A percentile compares a stretch with the other conserved stretches of the same genome.
Evolutionary conservation across 2,797 vertebrate genomes (phyloP).

Genomic region (Ctenochaetus hawaiiensis): DNA sequence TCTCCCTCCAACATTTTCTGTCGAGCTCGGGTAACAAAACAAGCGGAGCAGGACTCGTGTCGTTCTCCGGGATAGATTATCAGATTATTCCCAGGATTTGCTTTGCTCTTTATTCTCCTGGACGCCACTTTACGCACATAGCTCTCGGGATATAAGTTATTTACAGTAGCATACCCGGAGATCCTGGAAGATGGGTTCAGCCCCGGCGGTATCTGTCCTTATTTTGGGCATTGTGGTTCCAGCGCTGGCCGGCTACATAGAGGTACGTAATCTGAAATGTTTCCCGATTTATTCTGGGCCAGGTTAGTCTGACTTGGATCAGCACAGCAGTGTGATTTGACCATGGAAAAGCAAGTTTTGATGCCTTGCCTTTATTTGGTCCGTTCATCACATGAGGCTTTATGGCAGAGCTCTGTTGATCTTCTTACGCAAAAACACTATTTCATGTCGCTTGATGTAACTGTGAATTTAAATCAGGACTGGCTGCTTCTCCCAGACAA

Average conservation of each 20-base stretch:
- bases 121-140: constrained; percentile 37
- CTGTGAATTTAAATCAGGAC: too few relatives aligned
- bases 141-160: constrained; percentile 71
- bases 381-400: constrained; percentile 19
- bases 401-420: constrained; percentile 10
- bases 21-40: constrained; percentile 62
- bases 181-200: constrained; percentile 80
- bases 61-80: constrained; percentile 27
- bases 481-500: not conserved
- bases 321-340: not conserved
- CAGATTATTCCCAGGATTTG: constrained; percentile 41
- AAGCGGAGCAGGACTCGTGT: constrained; percentile 54
- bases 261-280: constrained; percentile 83
- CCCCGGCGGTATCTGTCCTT: constrained; percentile 83
- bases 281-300: constrained; percentile 9
- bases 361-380: constrained; percentile 13
- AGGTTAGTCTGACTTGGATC: not conserved
- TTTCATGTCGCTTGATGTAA: constrained; percentile 2
- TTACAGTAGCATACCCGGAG: constrained; percentile 47
- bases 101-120: constrained; percentile 30
- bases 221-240: constrained; percentile 88
- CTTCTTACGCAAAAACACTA: not conserved
- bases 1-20: constrained; percentile 42
- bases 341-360: constrained; percentile 9
- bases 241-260: constrained; percentile 90